Evolutionary conservation across 2,888 invertebrate genomes (phyloP), one percentile per base, ranked within the genome.

Genomic region (Muscina levida): DNA sequence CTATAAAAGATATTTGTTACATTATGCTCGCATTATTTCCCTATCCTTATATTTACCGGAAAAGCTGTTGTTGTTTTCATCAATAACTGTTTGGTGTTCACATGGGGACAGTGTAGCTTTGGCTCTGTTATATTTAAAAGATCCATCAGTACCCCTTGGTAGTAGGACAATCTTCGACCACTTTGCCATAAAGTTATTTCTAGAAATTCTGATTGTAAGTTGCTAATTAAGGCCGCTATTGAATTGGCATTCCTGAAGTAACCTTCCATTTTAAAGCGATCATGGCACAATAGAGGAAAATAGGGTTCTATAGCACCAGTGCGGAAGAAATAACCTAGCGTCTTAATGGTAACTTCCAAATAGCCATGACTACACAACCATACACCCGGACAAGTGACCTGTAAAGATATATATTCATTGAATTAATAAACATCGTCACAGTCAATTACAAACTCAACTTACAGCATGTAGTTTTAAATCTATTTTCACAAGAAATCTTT

Each of bases 341-440:
- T 86, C 71, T 90, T 90, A 1, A 90, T 82, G n/a, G 89, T 90
- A 1, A 85, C 85, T 83, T 90, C 90, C 75, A 90, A 76, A 73
- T 86, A 88, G 37, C 90, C 89, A 83, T 87, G 88, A 10, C 88
- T 87, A 73, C 90, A 90, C 0, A 90, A 84, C 89, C 91, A 90
- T 39, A 90, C 90, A 1, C 91, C 90, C 0, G 90, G 90, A 46
- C 91, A 90, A 46, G 91, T 89, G 31, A 90, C 85, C 90, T 90
- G 22, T 2, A 15, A 26, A 17, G n/a, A n/a, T n/a, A n/a, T n/a
- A n/a, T n/a, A n/a, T n/a, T n/a, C n/a, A n/a, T n/a, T 37, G 13
- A 11, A 66, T 46, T 42, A 1, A 57, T 19, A 24, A 59, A 13
- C 1, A 5, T 53, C 24, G 5, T 4, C n/a, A 22, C 8, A 53